A percentile compares a stretch with the other conserved stretches of the same genome.
phyloP scores from a whole-genome alignment of 1,140 invertebrate species.

The Pseudachorutes palmiensis region DNA sequence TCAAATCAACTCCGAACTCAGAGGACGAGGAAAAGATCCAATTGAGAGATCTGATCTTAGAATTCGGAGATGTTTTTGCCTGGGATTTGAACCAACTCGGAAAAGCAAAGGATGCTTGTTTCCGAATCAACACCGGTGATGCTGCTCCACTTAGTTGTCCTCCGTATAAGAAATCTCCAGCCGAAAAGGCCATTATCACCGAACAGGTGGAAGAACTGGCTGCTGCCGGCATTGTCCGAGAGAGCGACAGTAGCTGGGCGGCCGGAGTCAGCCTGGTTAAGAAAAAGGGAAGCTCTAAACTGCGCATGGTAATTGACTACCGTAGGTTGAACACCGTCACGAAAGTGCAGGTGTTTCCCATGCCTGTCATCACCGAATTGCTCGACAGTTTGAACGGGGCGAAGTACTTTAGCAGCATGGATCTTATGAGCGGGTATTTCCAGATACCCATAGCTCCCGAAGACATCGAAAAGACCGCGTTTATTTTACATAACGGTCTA shows the following conservation, averaged over 20 bases:
- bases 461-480: conserved; percentile 40
- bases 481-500: conserved; percentile 43
- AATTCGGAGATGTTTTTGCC: not conserved
- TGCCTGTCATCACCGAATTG: conserved; percentile 44
- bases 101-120: not conserved
- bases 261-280: conserved; percentile 37
- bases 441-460: conserved; percentile 41
- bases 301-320: conserved; percentile 42
- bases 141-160: not conserved
- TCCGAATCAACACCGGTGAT: not conserved
- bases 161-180: not conserved
- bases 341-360: conserved; percentile 41
- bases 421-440: conserved; percentile 43
- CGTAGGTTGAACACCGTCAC: conserved; percentile 43
- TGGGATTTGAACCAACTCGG: not conserved
- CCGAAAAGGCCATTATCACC: not conserved
- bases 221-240: conserved; percentile 23
- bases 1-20: not conserved
- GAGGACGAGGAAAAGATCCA: not conserved
- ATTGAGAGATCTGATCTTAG: not conserved
- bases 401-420: conserved; percentile 40
- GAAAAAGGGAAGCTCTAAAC: conserved; percentile 42
- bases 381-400: conserved; percentile 39
- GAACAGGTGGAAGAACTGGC: conserved; percentile 33
- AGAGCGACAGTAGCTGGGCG: conserved; percentile 20